These are phyloP conservation scores for Orgyia antiqua DNA, from an alignment of 2,888 invertebrate genomes.

Conservation along the genomic window DNA sequence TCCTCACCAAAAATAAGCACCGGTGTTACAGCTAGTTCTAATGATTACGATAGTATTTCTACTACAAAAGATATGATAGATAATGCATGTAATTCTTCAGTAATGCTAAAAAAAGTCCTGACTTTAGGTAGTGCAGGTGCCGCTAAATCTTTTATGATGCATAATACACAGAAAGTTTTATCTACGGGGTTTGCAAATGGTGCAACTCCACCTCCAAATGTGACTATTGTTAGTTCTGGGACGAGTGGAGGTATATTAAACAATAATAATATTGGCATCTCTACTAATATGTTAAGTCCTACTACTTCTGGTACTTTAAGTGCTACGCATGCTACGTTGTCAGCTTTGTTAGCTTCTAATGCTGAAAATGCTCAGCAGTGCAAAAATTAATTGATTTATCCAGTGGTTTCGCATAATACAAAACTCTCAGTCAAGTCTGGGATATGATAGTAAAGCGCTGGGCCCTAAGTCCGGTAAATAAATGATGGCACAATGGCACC, in stretches of 20 bases:
- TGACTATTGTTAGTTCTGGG: slow-evolving; percentile 70
- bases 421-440: too few relatives aligned
- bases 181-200: slow-evolving; percentile 69
- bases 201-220: slow-evolving; percentile 63
- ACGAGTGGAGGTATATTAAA: slow-evolving; percentile 47
- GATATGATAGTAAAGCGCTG: too few relatives aligned
- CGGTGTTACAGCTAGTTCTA: slow-evolving; percentile 42
- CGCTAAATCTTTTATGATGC: slow-evolving; percentile 72
- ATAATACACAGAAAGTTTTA: slow-evolving; percentile 68
- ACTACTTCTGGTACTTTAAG: slow-evolving; percentile 62
- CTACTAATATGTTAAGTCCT: slow-evolving; percentile 48
- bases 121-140: slow-evolving; percentile 68
- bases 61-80: slow-evolving; percentile 74
- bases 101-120: slow-evolving; percentile 72
- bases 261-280: slow-evolving; percentile 40
- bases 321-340: slow-evolving; percentile 70
- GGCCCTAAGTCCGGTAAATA: too few relatives aligned
- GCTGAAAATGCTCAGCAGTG: slow-evolving; percentile 25
- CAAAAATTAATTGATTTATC: slow-evolving; percentile 23
- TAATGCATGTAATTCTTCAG: slow-evolving; percentile 70
- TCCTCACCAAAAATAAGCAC: slow-evolving; percentile 58
- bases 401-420: too few relatives aligned
- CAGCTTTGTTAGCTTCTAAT: slow-evolving; percentile 59
- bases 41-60: slow-evolving; percentile 63
- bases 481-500: too few relatives aligned